Base-by-base conservation (phyloP, 2,113 vertebrate species). In the Suricata suricatta region DNA sequence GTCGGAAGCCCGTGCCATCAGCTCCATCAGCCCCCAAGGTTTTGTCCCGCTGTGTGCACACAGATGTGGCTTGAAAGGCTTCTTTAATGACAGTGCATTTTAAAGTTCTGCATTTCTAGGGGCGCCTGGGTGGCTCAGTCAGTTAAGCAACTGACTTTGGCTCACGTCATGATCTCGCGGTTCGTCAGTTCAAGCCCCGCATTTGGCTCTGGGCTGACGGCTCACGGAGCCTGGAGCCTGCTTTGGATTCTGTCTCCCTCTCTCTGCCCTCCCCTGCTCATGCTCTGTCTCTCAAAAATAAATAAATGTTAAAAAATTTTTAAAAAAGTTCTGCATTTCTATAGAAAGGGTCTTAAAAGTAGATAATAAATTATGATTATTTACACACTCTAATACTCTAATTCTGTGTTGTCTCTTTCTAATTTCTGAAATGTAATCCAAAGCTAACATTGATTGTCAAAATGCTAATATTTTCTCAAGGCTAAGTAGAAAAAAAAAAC, bases 401-500 rank as follows among this genome's bases (percentile, higher is more conserved):
- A 35, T 90, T 94, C 41, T 79, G 9, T 72, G 84, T 93, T 63
- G 52, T 88, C 31, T 95, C 60, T 69, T 41, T 50, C 66, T 11
- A 88, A 72, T 81, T 96, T 97, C 2, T 83, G 91, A 77, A 84
- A 41, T 35, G 33, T 57, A 90, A 93, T 76, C 74, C 3, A 0
- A 85, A 95, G 57, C 29, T 44, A 74, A 87, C 66, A 44, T 69
- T 81, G 33, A 81, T 92, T 54, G 54, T 35, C 14, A 23, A 82
- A 95, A 76, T 89, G 88, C 90, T 82, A n/a, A n/a, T 88, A 7
- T 41, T 97, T 94, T 97, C 83, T 47, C 44, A 96, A 96, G 52
- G 79, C 76, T 50, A 81, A 96, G n/a, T 71, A 81, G 6, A 31
- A 69, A 72, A 80, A 77, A 7, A 81, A 69, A 81, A 79, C 69